Conservation (phyloP, 1,140 invertebrate species). For the Lepidotrigona ventralis region DNA sequence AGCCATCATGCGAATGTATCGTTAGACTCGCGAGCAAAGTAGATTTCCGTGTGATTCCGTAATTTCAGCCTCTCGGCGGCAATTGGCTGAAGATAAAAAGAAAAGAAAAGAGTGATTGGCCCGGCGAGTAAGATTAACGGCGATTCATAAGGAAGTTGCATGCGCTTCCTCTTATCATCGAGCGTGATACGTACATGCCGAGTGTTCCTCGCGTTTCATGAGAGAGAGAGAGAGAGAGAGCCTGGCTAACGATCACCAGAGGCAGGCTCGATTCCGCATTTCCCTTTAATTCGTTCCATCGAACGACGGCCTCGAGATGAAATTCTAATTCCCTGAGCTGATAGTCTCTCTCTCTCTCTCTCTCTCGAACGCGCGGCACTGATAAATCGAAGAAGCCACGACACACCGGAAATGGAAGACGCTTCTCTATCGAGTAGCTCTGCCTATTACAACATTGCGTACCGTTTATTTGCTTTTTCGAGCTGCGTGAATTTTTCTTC, state of each 20-base stretch:
- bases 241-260: background rate
- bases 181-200: background rate
- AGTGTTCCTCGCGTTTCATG: constrained; percentile 17
- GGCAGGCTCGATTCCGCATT: background rate
- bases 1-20: background rate
- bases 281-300: background rate
- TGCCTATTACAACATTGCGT: background rate
- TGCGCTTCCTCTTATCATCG: background rate
- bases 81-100: background rate
- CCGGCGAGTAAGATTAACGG: constrained; percentile 11
- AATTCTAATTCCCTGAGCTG: background rate
- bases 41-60: constrained; percentile 8
- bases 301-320: background rate
- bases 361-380: no score
- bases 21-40: background rate
- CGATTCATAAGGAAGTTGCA: constrained; percentile 12
- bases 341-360: background rate
- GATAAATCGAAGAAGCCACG: background rate
- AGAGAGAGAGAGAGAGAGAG: background rate
- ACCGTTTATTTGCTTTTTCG: background rate
- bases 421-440: background rate
- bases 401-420: constrained; percentile 14
- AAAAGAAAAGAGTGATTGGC: background rate
- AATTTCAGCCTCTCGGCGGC: background rate
- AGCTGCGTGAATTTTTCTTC: background rate